Evolutionary conservation across 2,797 vertebrate genomes (phyloP).

Genomic region (Galaxias olidus): DNA sequence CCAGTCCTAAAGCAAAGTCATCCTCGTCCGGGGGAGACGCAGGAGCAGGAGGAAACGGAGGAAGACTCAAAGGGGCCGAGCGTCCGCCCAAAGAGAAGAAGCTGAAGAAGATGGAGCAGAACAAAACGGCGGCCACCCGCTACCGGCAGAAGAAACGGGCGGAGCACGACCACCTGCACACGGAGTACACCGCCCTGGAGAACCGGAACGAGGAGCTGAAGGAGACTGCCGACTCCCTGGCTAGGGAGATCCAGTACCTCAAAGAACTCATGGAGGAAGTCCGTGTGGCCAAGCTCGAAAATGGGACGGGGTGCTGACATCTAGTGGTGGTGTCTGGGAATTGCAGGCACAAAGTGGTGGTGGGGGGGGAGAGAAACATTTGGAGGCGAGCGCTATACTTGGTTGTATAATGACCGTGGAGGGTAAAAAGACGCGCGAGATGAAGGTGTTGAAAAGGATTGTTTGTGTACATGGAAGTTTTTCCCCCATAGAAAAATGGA

Average conservation of each 20-base stretch:
- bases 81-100: slow-evolving; percentile 83
- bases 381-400: neutral
- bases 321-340: slow-evolving; percentile 32
- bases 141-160: slow-evolving; percentile 92
- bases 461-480: no score
- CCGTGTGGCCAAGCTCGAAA: slow-evolving; percentile 73
- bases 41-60: no score
- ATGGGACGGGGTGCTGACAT: slow-evolving; percentile 50
- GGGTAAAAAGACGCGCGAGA: slow-evolving; percentile 7
- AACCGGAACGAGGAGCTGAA: slow-evolving; percentile 84
- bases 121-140: slow-evolving; percentile 92
- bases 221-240: slow-evolving; percentile 85
- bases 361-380: neutral
- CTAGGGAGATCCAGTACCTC: slow-evolving; percentile 92
- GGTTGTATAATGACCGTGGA: neutral
- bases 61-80: slow-evolving; percentile 12
- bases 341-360: neutral
- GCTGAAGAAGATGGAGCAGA: slow-evolving; percentile 96
- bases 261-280: slow-evolving; percentile 95
- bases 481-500: no score
- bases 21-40: slow-evolving; percentile 6
- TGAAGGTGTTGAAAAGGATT: no score
- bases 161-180: slow-evolving; percentile 79
- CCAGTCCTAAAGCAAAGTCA: slow-evolving; percentile 37
- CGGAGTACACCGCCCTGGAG: slow-evolving; percentile 79